These are phyloP conservation scores for Tetrax tetrax DNA, from an alignment of 2,113 vertebrate species.

Conservation along the genomic window DNA sequence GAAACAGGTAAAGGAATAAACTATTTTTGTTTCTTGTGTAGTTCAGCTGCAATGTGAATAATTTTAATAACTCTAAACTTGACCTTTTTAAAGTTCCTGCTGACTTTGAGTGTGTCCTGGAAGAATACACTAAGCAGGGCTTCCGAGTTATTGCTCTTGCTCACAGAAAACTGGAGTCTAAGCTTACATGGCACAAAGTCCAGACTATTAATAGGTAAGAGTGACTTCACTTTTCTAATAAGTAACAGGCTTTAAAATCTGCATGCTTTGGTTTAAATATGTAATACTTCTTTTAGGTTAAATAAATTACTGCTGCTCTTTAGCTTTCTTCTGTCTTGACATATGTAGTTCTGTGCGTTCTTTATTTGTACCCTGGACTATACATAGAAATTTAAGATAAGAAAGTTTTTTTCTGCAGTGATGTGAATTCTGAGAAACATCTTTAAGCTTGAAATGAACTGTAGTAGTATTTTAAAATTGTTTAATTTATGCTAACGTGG, in stretches of 20 bases:
- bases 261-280: not conserved
- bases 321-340: not conserved
- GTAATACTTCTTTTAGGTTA: not conserved
- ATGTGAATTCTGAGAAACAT: not conserved
- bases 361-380: not conserved
- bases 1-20: slow-evolving; percentile 82
- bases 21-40: not conserved
- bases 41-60: not conserved
- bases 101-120: slow-evolving; percentile 88
- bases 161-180: slow-evolving; percentile 91
- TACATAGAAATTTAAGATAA: not conserved
- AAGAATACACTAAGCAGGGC: slow-evolving; percentile 93
- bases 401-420: not conserved
- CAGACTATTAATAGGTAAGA: slow-evolving; percentile 91
- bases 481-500: not conserved
- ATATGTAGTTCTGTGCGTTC: not conserved
- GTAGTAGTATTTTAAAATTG: not conserved
- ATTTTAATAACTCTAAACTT: not conserved
- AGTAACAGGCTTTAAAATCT: not conserved
- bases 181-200: slow-evolving; percentile 95
- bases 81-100: slow-evolving; percentile 81
- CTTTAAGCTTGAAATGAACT: not conserved
- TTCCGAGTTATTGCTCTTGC: slow-evolving; percentile 97
- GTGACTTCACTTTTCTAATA: not conserved
- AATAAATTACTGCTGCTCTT: not conserved